Evolutionary conservation across 2,888 invertebrate genomes (phyloP).

Genomic region (Agelastica alni): DNA sequence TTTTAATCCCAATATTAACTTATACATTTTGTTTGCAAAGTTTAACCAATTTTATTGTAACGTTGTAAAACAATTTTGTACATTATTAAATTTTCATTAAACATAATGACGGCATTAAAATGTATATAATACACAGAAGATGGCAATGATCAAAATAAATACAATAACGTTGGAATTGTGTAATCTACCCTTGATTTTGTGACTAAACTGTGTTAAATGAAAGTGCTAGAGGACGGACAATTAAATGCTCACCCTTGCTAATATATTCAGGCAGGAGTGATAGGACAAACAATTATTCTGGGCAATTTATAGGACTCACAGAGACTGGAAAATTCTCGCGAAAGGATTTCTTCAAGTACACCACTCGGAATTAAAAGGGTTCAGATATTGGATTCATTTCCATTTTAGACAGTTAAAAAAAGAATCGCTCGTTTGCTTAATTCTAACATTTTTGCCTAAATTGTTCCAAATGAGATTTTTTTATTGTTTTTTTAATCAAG

Average conservation of each 20-base stretch:
- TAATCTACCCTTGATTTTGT: slow-evolving; percentile 23
- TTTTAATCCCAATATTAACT: too few species aligned
- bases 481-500: too few species aligned
- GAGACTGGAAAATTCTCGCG: slow-evolving; percentile 44
- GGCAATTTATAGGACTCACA: slow-evolving; percentile 45
- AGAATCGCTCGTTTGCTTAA: too few species aligned
- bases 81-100: neutral
- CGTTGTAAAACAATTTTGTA: too few species aligned
- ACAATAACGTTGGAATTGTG: slow-evolving; percentile 21
- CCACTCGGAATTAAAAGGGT: slow-evolving; percentile 43
- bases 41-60: too few species aligned
- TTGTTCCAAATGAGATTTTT: too few species aligned
- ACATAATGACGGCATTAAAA: too few species aligned
- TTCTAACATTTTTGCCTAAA: too few species aligned
- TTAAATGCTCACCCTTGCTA: slow-evolving; percentile 43
- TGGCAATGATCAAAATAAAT: slow-evolving; percentile 20
- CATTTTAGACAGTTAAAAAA: slow-evolving; percentile 27
- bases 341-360: slow-evolving; percentile 44
- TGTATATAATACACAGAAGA: slow-evolving; percentile 8
- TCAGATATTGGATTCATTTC: slow-evolving; percentile 45
- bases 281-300: slow-evolving; percentile 47
- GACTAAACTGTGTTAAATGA: slow-evolving; percentile 22
- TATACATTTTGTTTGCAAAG: too few species aligned
- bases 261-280: slow-evolving; percentile 47
- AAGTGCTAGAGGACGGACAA: slow-evolving; percentile 35